A percentile compares a stretch with the other conserved stretches of the same genome.
Evolutionary conservation across 2,888 invertebrate species (phyloP).

Genomic region (Nineta flava): DNA sequence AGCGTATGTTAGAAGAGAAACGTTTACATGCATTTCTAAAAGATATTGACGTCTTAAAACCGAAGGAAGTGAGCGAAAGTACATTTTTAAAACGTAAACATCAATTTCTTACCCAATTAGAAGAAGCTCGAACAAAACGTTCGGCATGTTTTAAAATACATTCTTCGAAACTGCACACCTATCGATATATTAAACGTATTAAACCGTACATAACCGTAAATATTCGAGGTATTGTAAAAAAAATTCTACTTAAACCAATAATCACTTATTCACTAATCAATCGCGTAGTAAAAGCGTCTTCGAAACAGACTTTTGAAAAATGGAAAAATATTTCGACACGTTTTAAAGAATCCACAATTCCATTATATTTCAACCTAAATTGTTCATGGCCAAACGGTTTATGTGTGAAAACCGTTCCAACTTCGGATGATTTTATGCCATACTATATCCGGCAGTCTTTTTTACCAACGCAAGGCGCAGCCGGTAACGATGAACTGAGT

Average conservation of each 20-base stretch:
- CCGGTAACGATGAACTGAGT: conserved; percentile 12
- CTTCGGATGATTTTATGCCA: conserved; percentile 15
- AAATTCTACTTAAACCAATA: not conserved
- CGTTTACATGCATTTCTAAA: not conserved
- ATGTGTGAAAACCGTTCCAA: conserved; percentile 15
- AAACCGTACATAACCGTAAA: conserved; percentile 1
- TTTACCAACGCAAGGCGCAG: conserved; percentile 12
- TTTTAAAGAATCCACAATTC: not conserved
- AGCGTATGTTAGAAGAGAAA: not conserved
- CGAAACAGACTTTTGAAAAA: not conserved
- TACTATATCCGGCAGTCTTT: conserved; percentile 21
- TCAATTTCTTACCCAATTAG: not conserved
- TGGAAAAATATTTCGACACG: not conserved
- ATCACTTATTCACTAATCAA: no score
- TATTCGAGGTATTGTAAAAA: conserved; percentile 1
- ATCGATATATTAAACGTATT: conserved; percentile 6
- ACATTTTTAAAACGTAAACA: not conserved
- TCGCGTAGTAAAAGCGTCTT: not conserved
- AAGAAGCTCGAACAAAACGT: not conserved
- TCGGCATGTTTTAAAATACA: conserved; percentile 2
- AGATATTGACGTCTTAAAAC: not conserved
- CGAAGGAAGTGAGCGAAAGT: not conserved
- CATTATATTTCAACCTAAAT: conserved; percentile 13
- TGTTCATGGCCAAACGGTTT: conserved; percentile 21
- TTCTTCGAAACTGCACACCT: conserved; percentile 4